phyloP scores from a whole-genome alignment of 53 echinoderm and acorn worm species.

The Crossaster papposus region DNA sequence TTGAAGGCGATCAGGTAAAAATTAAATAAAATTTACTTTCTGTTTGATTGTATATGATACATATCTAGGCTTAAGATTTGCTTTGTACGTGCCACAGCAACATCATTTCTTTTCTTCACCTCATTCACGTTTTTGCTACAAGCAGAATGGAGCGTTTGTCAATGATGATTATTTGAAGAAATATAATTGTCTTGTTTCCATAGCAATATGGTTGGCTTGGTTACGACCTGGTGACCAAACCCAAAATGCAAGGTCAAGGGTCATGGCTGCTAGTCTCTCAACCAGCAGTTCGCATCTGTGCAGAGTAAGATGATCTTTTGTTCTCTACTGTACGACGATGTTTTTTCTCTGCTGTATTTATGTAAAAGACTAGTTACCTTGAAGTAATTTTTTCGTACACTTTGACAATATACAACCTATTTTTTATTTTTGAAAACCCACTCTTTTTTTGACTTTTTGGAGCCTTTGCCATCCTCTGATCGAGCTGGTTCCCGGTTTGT shows the following conservation, averaged over 20 bases:
- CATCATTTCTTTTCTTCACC: too few relatives aligned
- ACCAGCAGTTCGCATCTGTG: constrained; percentile 70
- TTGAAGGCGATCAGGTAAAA: constrained; percentile 55
- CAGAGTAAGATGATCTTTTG: constrained; percentile 51
- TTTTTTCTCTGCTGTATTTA: background rate
- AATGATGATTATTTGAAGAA: background rate
- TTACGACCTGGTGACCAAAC: constrained; percentile 37
- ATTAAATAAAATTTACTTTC: background rate
- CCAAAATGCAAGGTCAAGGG: constrained; percentile 23
- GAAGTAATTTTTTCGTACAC: background rate
- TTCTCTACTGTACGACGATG: background rate
- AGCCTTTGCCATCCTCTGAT: too few relatives aligned
- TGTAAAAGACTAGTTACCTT: too few relatives aligned
- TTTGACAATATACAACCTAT: background rate
- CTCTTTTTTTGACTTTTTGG: too few relatives aligned
- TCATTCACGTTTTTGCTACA: background rate
- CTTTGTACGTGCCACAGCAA: too few relatives aligned
- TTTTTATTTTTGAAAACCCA: too few relatives aligned
- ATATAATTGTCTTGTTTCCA: background rate
- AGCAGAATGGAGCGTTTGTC: background rate
- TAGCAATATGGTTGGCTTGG: constrained; percentile 85
- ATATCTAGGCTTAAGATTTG: background rate
- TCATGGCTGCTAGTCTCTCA: constrained; percentile 66
- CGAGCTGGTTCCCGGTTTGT: too few relatives aligned
- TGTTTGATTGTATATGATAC: background rate